phyloP scores from a whole-genome alignment of 2,797 vertebrate species.

The Hippopotamyrus pictus region DNA sequence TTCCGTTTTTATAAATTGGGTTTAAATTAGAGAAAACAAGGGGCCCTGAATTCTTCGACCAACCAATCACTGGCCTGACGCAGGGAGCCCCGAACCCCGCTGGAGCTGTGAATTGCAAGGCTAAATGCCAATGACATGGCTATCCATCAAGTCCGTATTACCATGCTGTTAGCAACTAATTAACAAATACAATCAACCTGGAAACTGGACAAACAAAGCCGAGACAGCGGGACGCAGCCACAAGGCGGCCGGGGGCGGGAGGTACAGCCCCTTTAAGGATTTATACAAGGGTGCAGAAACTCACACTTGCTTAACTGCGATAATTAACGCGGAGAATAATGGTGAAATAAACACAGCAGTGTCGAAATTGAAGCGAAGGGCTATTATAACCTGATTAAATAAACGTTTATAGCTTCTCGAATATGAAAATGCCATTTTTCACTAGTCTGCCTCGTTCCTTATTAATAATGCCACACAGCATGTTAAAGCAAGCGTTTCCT shows the following conservation, averaged over 20 bases:
- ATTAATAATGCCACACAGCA: not conserved
- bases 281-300: slow-evolving; percentile 18
- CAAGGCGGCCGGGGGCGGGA: slow-evolving; percentile 38
- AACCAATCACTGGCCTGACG: slow-evolving; percentile 46
- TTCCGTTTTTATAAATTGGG: not conserved
- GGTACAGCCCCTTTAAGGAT: slow-evolving; percentile 3
- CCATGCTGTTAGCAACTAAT: slow-evolving; percentile 70
- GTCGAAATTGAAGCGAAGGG: not conserved
- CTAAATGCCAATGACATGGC: slow-evolving; percentile 57
- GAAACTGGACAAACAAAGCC: slow-evolving; percentile 54
- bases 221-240: slow-evolving; percentile 48
- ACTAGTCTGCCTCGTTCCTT: not conserved
- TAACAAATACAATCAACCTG: slow-evolving; percentile 64
- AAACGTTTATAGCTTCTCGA: not conserved
- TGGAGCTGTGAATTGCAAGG: slow-evolving; percentile 50
- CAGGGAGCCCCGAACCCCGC: slow-evolving; percentile 43
- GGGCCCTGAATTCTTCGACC: slow-evolving; percentile 16
- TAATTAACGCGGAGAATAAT: slow-evolving; percentile 28
- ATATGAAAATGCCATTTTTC: not conserved
- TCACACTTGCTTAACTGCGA: slow-evolving; percentile 32
- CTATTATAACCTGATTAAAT: not conserved
- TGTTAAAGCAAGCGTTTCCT: not conserved
- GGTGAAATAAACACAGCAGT: slow-evolving; percentile 22
- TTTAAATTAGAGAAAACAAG: not conserved
- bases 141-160: slow-evolving; percentile 65